Evolutionary conservation across 2,797 vertebrate genomes (phyloP).

Genomic region (Anolis apletophallus): DNA sequence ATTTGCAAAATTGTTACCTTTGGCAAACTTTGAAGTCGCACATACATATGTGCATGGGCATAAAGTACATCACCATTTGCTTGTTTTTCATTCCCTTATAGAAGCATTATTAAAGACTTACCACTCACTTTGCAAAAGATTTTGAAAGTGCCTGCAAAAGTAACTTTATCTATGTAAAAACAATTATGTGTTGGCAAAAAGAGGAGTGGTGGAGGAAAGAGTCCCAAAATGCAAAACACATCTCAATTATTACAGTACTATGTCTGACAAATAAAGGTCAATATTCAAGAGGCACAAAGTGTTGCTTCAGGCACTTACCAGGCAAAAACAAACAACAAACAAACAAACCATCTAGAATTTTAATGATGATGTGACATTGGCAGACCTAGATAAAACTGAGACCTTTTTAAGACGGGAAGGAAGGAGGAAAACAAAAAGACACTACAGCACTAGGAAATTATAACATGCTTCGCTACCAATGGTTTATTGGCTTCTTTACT

Average conservation of each 20-base stretch:
- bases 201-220: background rate
- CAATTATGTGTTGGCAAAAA: background rate
- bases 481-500: background rate
- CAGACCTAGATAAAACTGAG: background rate
- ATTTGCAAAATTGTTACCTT: background rate
- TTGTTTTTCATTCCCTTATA: background rate
- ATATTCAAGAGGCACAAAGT: background rate
- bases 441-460: background rate
- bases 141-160: conserved; percentile 1
- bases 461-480: background rate
- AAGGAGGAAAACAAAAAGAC: background rate
- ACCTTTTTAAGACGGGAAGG: background rate
- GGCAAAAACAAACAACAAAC: background rate
- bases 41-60: background rate
- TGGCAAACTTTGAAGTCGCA: background rate
- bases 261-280: background rate
- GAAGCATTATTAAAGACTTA: background rate
- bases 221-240: background rate
- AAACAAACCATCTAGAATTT: background rate
- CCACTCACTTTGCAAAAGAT: background rate
- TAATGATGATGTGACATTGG: conserved; percentile 11
- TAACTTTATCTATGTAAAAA: background rate
- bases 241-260: background rate
- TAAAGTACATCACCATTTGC: background rate
- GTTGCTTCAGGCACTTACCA: background rate